Evolutionary conservation across 2,113 vertebrate genomes (phyloP).

Genomic region (Sula dactylatra): DNA sequence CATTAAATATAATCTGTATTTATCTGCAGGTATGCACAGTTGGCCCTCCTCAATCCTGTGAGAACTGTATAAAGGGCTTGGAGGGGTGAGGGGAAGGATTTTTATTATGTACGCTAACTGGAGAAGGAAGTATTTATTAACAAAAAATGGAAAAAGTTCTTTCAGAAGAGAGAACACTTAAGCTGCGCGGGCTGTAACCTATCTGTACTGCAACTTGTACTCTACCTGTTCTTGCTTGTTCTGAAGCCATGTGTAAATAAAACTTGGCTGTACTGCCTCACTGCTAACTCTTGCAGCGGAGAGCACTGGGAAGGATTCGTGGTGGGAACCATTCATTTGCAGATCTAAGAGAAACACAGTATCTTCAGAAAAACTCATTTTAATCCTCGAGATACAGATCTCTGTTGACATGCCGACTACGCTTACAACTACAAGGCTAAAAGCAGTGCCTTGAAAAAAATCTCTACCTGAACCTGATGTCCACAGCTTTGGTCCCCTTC

Average conservation of each 20-base stretch:
- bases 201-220: background rate
- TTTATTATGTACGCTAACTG: background rate
- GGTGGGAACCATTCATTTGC: constrained; percentile 63
- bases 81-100: background rate
- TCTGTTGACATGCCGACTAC: background rate
- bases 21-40: background rate
- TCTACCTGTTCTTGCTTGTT: constrained; percentile 90
- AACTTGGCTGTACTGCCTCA: constrained; percentile 52
- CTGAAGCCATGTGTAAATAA: constrained; percentile 81
- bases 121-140: background rate
- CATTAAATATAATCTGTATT: background rate
- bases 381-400: background rate
- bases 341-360: constrained; percentile 53
- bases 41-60: background rate
- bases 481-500: constrained; percentile 89
- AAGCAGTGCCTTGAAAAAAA: background rate
- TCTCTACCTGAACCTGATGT: constrained; percentile 81
- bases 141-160: background rate
- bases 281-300: constrained; percentile 8
- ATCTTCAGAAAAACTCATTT: background rate
- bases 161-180: background rate
- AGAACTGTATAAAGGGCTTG: background rate
- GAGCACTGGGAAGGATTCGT: background rate
- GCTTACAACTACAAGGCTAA: background rate
- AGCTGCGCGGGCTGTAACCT: background rate